phyloP scores from a whole-genome alignment of 2,113 vertebrate genomes.

The Rhinolophus ferrumequinum region DNA sequence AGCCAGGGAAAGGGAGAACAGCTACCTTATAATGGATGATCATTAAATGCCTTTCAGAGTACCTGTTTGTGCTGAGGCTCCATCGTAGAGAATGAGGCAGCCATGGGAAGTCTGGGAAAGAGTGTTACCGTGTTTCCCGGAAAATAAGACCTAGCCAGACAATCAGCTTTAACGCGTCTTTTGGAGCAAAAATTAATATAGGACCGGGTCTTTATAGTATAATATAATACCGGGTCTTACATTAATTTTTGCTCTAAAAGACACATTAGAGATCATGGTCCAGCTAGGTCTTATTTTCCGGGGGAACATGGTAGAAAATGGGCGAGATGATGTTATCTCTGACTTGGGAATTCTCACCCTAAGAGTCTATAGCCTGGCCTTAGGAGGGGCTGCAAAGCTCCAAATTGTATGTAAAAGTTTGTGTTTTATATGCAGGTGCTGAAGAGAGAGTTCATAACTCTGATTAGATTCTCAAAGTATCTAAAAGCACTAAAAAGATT shows the following conservation, averaged over 20 bases:
- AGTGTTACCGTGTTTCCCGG: neutral
- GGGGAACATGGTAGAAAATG: neutral
- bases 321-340: neutral
- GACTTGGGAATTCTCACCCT: neutral
- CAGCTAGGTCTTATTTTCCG: too few relatives aligned
- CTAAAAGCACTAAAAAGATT: neutral
- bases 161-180: too few relatives aligned
- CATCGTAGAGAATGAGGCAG: neutral
- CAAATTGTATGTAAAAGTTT: neutral
- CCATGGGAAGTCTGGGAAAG: neutral
- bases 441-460: neutral
- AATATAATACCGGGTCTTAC: too few relatives aligned
- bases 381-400: neutral
- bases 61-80: too few relatives aligned
- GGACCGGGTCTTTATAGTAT: too few relatives aligned
- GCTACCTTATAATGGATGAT: neutral
- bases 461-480: neutral
- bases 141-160: too few relatives aligned
- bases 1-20: neutral
- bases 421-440: neutral
- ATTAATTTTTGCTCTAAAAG: too few relatives aligned
- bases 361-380: neutral
- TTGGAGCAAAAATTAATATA: too few relatives aligned
- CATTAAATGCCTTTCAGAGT: neutral
- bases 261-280: too few relatives aligned